Conservation (phyloP, 2,888 invertebrate species). For the Copidosoma aretas region DNA sequence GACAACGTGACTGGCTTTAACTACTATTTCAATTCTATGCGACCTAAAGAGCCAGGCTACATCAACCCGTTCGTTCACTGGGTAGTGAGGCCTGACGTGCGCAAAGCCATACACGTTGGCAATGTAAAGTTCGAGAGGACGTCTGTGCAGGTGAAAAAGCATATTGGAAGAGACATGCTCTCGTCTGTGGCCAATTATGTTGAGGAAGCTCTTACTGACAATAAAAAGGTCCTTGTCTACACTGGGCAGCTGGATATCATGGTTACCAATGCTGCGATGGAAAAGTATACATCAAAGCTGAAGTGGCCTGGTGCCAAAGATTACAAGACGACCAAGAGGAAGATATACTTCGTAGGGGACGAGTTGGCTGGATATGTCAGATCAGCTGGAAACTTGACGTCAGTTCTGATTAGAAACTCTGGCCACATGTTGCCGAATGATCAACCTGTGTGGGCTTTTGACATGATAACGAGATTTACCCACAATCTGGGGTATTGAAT, state of each 20-base stretch:
- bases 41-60: not conserved
- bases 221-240: constrained; percentile 79
- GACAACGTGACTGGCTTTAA: constrained; percentile 60
- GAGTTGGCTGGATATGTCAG: constrained; percentile 53
- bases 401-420: constrained; percentile 53
- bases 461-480: constrained; percentile 47
- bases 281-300: constrained; percentile 71
- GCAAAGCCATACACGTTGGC: constrained; percentile 85
- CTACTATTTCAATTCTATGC: constrained; percentile 8
- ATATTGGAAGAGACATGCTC: constrained; percentile 76
- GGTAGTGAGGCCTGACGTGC: constrained; percentile 63
- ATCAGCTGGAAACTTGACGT: constrained; percentile 47
- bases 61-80: not conserved
- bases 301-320: constrained; percentile 56
- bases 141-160: constrained; percentile 67
- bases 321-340: constrained; percentile 51
- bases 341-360: constrained; percentile 53
- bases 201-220: constrained; percentile 68
- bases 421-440: constrained; percentile 61
- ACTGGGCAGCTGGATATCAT: constrained; percentile 93
- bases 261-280: constrained; percentile 81
- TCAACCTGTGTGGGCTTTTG: constrained; percentile 57
- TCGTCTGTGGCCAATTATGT: constrained; percentile 77
- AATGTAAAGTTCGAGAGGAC: constrained; percentile 74
- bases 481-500: not conserved